Evolutionary conservation across 92 coral and sea anemone genomes (phyloP).

Genomic region (Siderastrea siderea): DNA sequence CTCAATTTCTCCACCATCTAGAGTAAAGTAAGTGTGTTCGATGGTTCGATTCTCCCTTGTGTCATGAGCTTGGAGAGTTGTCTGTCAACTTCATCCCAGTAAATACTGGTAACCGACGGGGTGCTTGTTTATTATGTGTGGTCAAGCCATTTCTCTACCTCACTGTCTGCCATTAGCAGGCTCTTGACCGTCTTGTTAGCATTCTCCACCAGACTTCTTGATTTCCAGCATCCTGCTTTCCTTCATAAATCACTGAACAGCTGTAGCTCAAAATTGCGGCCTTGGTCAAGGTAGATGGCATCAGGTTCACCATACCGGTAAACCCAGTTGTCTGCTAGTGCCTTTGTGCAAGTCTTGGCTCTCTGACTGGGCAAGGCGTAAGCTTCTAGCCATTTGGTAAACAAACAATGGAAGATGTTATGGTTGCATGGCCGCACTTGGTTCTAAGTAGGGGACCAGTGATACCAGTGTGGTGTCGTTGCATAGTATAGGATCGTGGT

Average conservation of each 20-base stretch:
- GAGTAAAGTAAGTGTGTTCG: no score
- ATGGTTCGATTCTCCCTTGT: no score
- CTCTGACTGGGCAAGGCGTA: conserved; percentile 58
- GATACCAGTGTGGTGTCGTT: no score
- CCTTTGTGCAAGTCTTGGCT: conserved; percentile 58
- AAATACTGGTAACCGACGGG: no score
- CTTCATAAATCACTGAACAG: conserved; percentile 48
- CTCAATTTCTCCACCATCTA: no score
- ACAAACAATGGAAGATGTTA: conserved; percentile 42
- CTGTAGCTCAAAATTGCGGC: conserved; percentile 64
- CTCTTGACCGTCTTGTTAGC: no score
- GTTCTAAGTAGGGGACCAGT: conserved; percentile 56
- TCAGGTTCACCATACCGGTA: conserved; percentile 58
- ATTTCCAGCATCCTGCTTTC: conserved; percentile 30
- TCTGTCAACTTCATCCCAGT: no score
- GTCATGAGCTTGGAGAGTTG: no score
- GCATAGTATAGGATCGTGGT: no score
- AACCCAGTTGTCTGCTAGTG: conserved; percentile 62
- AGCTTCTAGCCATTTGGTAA: conserved; percentile 78
- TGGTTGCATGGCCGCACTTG: conserved; percentile 36
- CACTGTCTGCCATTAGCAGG: no score
- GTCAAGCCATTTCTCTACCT: no score
- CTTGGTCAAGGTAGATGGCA: conserved; percentile 66
- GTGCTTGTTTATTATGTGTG: no score
- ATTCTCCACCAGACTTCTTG: conserved; percentile 44